Evolutionary conservation across 92 coral and sea anemone species (phyloP).

Genomic region (Actinostola sp.): DNA sequence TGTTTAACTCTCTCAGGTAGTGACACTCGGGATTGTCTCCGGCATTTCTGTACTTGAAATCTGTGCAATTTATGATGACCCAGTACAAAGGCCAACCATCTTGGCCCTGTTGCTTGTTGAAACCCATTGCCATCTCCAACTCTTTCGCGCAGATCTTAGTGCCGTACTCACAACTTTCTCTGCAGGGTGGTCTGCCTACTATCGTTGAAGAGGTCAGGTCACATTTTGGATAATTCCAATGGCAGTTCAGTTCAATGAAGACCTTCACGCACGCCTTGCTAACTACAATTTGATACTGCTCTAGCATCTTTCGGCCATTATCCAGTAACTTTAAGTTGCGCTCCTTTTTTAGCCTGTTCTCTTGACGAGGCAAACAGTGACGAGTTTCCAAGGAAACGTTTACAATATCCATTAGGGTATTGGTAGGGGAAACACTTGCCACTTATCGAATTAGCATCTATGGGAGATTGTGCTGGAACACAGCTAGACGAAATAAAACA

Average conservation of each 20-base stretch:
- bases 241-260: slow-evolving; percentile 1
- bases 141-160: background rate
- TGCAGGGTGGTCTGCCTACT: slow-evolving; percentile 6
- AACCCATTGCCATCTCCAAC: background rate
- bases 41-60: slow-evolving; percentile 1
- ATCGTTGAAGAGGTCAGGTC: background rate
- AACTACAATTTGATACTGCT: background rate
- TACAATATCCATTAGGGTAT: slow-evolving; percentile 19
- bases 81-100: slow-evolving; percentile 9
- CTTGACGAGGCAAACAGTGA: background rate
- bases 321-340: background rate
- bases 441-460: background rate
- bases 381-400: background rate
- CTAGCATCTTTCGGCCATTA: slow-evolving; percentile 7
- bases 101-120: background rate
- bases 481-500: background rate
- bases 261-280: slow-evolving; percentile 5
- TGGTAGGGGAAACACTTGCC: slow-evolving; percentile 3
- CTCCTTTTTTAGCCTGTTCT: background rate
- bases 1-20: slow-evolving; percentile 11
- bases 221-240: slow-evolving; percentile 17
- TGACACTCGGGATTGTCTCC: slow-evolving; percentile 30
- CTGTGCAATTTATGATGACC: slow-evolving; percentile 6
- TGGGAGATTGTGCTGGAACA: background rate
- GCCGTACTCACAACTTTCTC: slow-evolving; percentile 19